Base-by-base conservation (phyloP, 1,140 invertebrate genomes). In the Heterodera schachtii region DNA sequence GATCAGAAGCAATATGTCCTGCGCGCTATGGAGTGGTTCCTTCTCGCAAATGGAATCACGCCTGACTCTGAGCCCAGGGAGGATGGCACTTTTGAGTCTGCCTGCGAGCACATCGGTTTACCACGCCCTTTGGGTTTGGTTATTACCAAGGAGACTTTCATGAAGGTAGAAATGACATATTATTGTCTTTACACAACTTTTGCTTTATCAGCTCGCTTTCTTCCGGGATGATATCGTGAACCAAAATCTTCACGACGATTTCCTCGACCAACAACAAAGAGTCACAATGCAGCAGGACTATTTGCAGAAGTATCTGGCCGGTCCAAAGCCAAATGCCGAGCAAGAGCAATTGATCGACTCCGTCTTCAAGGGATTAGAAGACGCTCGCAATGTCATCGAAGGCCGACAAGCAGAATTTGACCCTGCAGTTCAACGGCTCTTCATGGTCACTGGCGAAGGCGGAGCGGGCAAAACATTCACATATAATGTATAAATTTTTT, bases 381-480 rank as follows among this genome's bases (percentile, higher is more conserved):
- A 46, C 19, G 19, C 44, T n/a, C n/a, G 19, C 19, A 16, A 13
- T 73, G 44, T 73, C 2, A 73, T 73, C 3, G 3, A 73, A 0
- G n/a, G 13, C 3, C 11, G 5, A 73, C 44, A 73, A 73, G 70
- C 13, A 5, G 47, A 13, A 4, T 73, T 73, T 31, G n/a, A 16
- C 0, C 3, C 13, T 6, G 47, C 5, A 16, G 31, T 73, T 73
- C 71, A 9, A 49, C 44, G 71, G 13, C 47, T 73, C 13, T 73
- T 73, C 19, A 46, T 73, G 44, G 16, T 73, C 47, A 73, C 71
- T 16, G 71, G 71, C 13, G 71, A 73, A 73, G 71, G 71, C 13
- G 71, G 71, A 73, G 44, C 71, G 19, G 71, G 71, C 19, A 73
- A 73, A n/a, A 73, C 71, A n/a, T 73, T 73, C 19, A 73, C 71